Evolutionary conservation across 1,140 invertebrate species (phyloP).

Genomic region (Pseudobourletiella spinata): DNA sequence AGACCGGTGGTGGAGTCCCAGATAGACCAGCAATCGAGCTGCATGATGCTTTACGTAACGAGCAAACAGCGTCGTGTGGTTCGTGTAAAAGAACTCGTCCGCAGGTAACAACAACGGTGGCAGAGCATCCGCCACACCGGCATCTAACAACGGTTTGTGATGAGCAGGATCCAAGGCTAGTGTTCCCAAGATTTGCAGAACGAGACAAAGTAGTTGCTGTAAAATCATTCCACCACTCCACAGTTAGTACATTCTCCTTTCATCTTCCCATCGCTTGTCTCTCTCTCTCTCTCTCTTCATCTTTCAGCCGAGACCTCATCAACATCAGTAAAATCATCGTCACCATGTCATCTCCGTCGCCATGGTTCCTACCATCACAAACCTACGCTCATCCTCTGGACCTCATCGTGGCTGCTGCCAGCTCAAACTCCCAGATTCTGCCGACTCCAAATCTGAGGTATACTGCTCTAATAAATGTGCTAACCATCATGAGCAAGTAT

Average conservation of each 20-base stretch:
- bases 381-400: no score
- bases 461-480: no score
- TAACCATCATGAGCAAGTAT: no score
- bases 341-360: no score
- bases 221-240: neutral
- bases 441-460: no score
- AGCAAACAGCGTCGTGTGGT: constrained; percentile 61
- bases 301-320: no score
- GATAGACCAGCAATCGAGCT: constrained; percentile 53
- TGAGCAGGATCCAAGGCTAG: constrained; percentile 51
- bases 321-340: no score
- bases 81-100: constrained; percentile 67
- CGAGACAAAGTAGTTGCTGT: constrained; percentile 58
- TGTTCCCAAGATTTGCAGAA: constrained; percentile 56
- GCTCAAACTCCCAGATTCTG: no score
- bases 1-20: constrained; percentile 45
- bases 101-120: constrained; percentile 60
- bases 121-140: constrained; percentile 54
- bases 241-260: neutral
- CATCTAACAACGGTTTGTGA: constrained; percentile 50
- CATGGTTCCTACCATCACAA: no score
- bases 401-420: no score
- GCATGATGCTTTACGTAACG: constrained; percentile 63
- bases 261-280: no score
- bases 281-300: no score